Evolutionary conservation across 2,113 vertebrate species (phyloP), one percentile per base, ranked within the genome.

Genomic region (Ictalurus furcatus): DNA sequence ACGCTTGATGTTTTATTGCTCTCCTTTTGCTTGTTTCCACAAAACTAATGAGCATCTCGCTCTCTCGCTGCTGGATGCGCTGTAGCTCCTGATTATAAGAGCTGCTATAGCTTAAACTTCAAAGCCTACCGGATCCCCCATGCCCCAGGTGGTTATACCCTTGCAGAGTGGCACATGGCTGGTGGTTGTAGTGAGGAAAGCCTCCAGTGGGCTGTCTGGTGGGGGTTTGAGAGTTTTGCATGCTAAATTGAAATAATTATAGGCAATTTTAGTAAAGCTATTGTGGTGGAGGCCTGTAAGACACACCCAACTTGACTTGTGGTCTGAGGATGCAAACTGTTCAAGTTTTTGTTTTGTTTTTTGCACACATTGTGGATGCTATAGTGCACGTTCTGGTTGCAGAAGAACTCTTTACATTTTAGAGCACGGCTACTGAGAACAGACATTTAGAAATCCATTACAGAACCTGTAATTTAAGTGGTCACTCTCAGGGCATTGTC

Each of bases 41-140:
- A 67, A 81, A 52, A 85, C 90, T 92, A 92, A 92, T 91, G 90
- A 92, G 89, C 86, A 89, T 89, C 78, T 81, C 73, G 40, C 88
- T 28, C 78, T 67, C 73, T 86, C 86, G 40, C 88, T 59, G 84
- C 84, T 85, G 80, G 87, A 71, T 76, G 54, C 74, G 54, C 48
- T 58, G 71, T 56, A 58, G 89, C 86, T 30, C 67, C 78, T 34
- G 21, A 73, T 56, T 91, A 81, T 85, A 73, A 85, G 71, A 88
- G 86, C 87, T 84, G 73, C 82, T 84, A 71, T 84, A 88, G 69
- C 61, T 58, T 76, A 88, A 89, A 91, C 87, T 90, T 91, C 90
- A 91, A 91, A 91, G 90, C 63, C 84, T 74, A 73, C 48, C 61
- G 69, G 90, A 84, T 34, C 71, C 73, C 40, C 23, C 25, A 7